Evolutionary conservation across 2,113 vertebrate species (phyloP), one percentile per base, ranked within the genome.

Genomic region (Sisor rabdophorus): DNA sequence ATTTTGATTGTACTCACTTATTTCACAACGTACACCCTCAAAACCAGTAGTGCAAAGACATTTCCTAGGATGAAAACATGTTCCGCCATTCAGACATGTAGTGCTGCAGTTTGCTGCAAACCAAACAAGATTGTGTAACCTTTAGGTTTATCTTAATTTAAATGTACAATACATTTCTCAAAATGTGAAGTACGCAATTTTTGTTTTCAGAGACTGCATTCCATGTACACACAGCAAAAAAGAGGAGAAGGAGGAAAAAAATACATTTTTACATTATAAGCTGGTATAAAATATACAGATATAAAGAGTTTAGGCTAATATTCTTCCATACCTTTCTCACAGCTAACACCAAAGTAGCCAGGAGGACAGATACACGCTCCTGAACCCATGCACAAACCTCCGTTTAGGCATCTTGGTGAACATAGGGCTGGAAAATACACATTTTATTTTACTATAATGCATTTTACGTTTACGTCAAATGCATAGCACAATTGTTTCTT

Each of bases 341-440:
- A 96, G 61, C 91, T 94, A 88, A 91, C 86, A 70, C 94, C 94
- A 1, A 92, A 92, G 89, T 95, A 96, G 0, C 93, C 94, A 0
- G 93, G 93, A 16, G 95, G 94, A 73, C 95, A 95, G 84, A 95
- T 92, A 87, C 95, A 96, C 81, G 95, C 88, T 7, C 93, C 94
- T 0, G 94, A 94, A 26, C 92, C 95, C 54, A 95, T 91, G 74
- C 95, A 96, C 76, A 95, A 89, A 4, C 95, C 94, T 0, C 94
- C 93, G 0, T 96, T 95, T 89, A 94, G 89, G 81, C 95, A 96
- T 71, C 86, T 88, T 44, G 93, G 92, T 24, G 83, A 82, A 78
- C 94, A 96, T 10, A 95, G 89, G 0, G 93, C 94, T 95, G 73
- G 50, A 24, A 75, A 65, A 64, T 56, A 36, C 22, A 73, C 16